Evolutionary conservation across 2,797 vertebrate genomes (phyloP), one percentile per base, ranked within the genome.

Genomic region (Phaenicophaeus curvirostris): DNA sequence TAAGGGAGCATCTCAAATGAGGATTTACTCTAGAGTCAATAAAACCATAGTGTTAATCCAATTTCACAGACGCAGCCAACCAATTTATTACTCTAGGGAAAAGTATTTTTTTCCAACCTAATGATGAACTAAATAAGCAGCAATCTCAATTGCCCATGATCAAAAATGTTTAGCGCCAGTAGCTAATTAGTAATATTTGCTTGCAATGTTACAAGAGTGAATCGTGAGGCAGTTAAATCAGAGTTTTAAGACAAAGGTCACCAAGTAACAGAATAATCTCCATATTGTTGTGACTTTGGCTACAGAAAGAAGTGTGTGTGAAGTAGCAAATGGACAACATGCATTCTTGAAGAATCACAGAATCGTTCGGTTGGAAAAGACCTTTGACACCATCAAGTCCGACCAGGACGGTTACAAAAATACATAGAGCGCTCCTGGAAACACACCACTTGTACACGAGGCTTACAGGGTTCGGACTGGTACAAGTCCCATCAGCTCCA

Each of bases 1-100:
- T 91, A 68, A 89, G 58, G 39, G 12, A 92, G 9, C 31, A 68
- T 69, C 59, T 86, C 76, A 84, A 93, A 89, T 48, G 81, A 92
- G 76, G 46, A 77, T 89, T 85, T 87, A 54, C 48, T 75, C 41
- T 16, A 74, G 42, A 82, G 50, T 69, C 81, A 83, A 48, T 85
- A 85, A 92, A 88, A 77, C 44, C 20, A 44, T 61, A 87, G 31
- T 30, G 85, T 83, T 95, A 87, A 89, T 89, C 58, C 30, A 85
- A 42, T 85, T 84, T 94, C 77, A 85, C 58, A 89, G 73, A 80
- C n/a, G 73, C 68, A 69, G 33, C 30, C 15, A 3, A 75, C 53
- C 67, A 87, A 84, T 74, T 86, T 77, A 88, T 66, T 84, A 93
- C 67, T 76, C 50, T 41, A 50, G 18, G 28, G 76, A 51, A 87